Base-by-base conservation (phyloP, 2,888 invertebrate genomes). In the Drepanosiphum platanoidis region DNA sequence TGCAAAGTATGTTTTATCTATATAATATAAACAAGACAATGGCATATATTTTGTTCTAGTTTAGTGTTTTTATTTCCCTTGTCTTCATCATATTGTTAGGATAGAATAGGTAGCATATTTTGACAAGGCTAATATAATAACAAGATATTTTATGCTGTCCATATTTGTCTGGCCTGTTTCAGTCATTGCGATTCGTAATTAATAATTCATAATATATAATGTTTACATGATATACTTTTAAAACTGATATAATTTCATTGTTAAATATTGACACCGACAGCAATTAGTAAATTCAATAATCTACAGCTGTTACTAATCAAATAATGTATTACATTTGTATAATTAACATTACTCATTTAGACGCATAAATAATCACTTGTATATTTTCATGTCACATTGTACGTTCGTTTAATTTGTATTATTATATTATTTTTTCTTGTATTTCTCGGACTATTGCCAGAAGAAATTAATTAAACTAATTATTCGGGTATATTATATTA, bases 321-420 rank as follows among this genome's bases (percentile, higher is more conserved):
- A 86, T 39, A 84, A n/a, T 30, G 18, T 71, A 71, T 71, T 83
- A 64, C 22, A 30, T 39, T 36, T 80, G 18, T 70, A 30, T 22
- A 39, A 71, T 71, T 34, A 13, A 2, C 36, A 68, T 34, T 15
- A 61, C n/a, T 27, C 9, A 58, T 58, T 18, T 58, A 58, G 5
- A n/a, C 8, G n/a, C 9, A 61, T n/a, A 61, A 61, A 61, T 61
- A 22, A 22, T 61, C 42, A 61, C n/a, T 27, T 61, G 58, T 61
- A n/a, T n/a, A n/a, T n/a, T n/a, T n/a, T n/a, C n/a, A n/a, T n/a
- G n/a, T n/a, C n/a, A n/a, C n/a, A n/a, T n/a, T n/a, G n/a, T n/a
- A 7, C 5, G 8, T 61, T n/a, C 8, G 1, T 61, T 61, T 27
- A 5, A 61, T 7, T 27, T 27, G 27, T 27, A n/a, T n/a, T 61